These are phyloP conservation scores for Pycnonotus jocosus DNA, from an alignment of 2,113 vertebrate genomes.

Conservation along the genomic window DNA sequence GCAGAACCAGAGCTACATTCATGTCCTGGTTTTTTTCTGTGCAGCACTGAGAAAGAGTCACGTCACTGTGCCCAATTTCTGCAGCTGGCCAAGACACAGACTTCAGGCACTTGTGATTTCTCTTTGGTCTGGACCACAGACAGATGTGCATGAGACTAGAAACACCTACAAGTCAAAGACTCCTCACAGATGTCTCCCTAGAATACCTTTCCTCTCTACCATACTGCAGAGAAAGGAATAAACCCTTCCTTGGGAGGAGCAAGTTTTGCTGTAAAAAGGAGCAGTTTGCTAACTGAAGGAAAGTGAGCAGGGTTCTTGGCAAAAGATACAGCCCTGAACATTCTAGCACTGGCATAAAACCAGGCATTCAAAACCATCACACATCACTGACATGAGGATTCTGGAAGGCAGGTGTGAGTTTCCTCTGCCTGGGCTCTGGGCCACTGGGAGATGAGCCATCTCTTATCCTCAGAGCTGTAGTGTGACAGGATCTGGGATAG, in stretches of 20 bases:
- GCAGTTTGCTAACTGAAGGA: background rate
- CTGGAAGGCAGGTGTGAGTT: background rate
- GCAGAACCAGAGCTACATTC: background rate
- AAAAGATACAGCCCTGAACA: background rate
- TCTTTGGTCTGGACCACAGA: background rate
- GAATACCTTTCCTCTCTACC: background rate
- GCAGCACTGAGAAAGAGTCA: background rate
- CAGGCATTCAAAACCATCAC: background rate
- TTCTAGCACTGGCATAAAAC: background rate
- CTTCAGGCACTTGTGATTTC: background rate
- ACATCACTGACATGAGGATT: background rate
- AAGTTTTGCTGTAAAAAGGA: background rate
- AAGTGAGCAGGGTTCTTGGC: background rate
- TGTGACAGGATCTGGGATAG: background rate
- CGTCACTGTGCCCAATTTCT: background rate
- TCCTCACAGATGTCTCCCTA: background rate
- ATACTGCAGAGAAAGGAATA: background rate
- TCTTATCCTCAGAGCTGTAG: background rate
- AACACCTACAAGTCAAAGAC: background rate
- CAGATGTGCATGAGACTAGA: background rate
- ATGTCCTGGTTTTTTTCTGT: conserved; percentile 23
- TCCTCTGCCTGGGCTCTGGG: background rate
- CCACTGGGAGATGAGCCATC: background rate
- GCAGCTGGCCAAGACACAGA: background rate
- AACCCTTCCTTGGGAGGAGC: background rate